Percentiles rank a stretch among this genome's conserved stretches.
Evolutionary conservation across 2,797 vertebrate species (phyloP).

Genomic region (Hippoglossus hippoglossus): DNA sequence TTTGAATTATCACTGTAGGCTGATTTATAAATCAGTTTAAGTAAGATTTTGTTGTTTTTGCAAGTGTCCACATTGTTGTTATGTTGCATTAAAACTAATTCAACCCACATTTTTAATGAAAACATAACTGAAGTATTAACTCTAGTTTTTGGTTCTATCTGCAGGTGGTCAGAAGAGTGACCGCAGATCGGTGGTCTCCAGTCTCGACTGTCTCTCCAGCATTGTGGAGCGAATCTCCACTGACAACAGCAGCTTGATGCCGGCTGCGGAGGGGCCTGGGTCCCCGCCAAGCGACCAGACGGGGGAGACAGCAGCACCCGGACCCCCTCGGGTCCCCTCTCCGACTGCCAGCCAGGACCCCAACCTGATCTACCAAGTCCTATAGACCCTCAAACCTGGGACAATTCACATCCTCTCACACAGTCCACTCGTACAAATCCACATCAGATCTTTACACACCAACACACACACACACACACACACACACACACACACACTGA

Average conservation of each 20-base stretch:
- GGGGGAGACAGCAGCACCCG: conserved; percentile 67
- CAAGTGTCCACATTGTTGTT: no score
- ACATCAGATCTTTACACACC: conserved; percentile 3
- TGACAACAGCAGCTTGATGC: conserved; percentile 81
- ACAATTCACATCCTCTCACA: conserved; percentile 11
- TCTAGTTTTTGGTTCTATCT: not conserved
- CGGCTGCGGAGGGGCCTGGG: conserved; percentile 61
- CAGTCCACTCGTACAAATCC: not conserved
- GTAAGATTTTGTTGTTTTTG: no score
- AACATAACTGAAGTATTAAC: not conserved
- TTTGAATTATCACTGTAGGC: no score
- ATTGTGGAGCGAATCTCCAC: conserved; percentile 98
- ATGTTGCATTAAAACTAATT: no score
- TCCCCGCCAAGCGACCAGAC: conserved; percentile 66
- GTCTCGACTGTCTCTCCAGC: conserved; percentile 96
- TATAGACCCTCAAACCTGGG: conserved; percentile 79
- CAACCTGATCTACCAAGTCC: conserved; percentile 90
- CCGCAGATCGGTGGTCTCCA: conserved; percentile 89
- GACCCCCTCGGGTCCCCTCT: conserved; percentile 73
- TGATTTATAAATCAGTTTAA: no score
- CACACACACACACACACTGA: not conserved
- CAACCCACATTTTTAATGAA: not conserved
- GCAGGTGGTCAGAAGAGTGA: conserved; percentile 83
- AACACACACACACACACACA: not conserved
- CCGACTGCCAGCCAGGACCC: conserved; percentile 81